phyloP scores from a whole-genome alignment of 1,140 invertebrate species.

The Ylistrum balloti region DNA sequence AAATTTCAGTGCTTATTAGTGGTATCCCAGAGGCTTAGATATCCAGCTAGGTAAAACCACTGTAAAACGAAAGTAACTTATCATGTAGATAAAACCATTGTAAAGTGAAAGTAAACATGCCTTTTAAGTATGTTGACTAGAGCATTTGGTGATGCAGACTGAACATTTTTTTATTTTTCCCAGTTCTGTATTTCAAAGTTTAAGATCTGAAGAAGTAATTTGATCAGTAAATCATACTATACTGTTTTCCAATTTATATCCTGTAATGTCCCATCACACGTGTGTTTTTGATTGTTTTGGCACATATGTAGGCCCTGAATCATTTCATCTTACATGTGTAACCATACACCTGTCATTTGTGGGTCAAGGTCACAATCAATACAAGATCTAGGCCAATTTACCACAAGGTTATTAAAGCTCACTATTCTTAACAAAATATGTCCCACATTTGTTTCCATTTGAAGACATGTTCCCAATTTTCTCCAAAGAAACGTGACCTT shows the following conservation, averaged over 20 bases:
- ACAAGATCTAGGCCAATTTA: background rate
- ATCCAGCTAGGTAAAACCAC: background rate
- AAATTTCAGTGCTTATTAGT: background rate
- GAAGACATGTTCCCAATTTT: too few relatives aligned
- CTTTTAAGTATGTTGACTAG: background rate
- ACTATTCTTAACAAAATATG: too few relatives aligned
- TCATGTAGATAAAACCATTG: background rate
- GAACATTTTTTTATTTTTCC: too few relatives aligned
- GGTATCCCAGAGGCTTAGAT: background rate
- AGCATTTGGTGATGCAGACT: background rate
- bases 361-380: slow-evolving; percentile 1
- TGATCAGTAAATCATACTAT: too few relatives aligned
- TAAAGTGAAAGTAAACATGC: background rate
- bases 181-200: too few relatives aligned
- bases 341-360: background rate
- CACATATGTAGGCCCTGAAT: too few relatives aligned
- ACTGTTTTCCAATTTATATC: too few relatives aligned
- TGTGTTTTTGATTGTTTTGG: too few relatives aligned
- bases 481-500: background rate
- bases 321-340: background rate
- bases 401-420: too few relatives aligned
- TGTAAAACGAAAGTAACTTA: background rate
- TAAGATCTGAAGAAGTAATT: too few relatives aligned
- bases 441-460: too few relatives aligned
- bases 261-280: too few relatives aligned